A percentile compares a stretch with the other conserved stretches of the same genome.
Evolutionary conservation across 1,140 invertebrate genomes (phyloP).

Genomic region (Eueides isabella): DNA sequence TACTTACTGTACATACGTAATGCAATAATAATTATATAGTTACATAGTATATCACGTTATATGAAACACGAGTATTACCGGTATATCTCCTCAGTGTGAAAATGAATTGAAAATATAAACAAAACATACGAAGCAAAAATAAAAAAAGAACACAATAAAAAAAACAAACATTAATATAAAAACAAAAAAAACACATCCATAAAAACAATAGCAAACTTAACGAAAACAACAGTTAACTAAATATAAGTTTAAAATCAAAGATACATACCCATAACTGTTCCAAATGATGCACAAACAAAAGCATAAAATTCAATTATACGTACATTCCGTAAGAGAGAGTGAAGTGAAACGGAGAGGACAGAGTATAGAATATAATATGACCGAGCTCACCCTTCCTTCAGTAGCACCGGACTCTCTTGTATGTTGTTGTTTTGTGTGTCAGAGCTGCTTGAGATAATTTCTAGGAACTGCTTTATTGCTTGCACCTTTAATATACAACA

Average conservation of each 20-base stretch:
- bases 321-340: slow-evolving; percentile 32
- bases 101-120: slow-evolving; percentile 18
- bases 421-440: slow-evolving; percentile 83
- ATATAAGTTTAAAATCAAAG: slow-evolving; percentile 36
- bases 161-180: slow-evolving; percentile 10
- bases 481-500: slow-evolving; percentile 79
- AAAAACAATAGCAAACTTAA: slow-evolving; percentile 16
- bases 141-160: slow-evolving; percentile 15
- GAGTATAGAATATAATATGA: background rate
- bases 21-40: background rate
- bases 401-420: slow-evolving; percentile 87
- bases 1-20: too few relatives aligned
- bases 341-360: slow-evolving; percentile 27
- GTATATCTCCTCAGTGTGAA: background rate
- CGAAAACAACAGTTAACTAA: slow-evolving; percentile 19
- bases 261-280: slow-evolving; percentile 74
- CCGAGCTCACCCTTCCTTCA: slow-evolving; percentile 94
- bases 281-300: slow-evolving; percentile 59
- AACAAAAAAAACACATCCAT: background rate
- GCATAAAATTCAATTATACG: slow-evolving; percentile 36
- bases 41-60: background rate
- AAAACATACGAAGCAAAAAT: slow-evolving; percentile 4
- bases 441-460: slow-evolving; percentile 92
- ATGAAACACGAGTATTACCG: background rate
- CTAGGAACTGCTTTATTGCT: slow-evolving; percentile 92